phyloP scores from a whole-genome alignment of 53 echinoderm and acorn worm species.

The Patiria pectinifera region DNA sequence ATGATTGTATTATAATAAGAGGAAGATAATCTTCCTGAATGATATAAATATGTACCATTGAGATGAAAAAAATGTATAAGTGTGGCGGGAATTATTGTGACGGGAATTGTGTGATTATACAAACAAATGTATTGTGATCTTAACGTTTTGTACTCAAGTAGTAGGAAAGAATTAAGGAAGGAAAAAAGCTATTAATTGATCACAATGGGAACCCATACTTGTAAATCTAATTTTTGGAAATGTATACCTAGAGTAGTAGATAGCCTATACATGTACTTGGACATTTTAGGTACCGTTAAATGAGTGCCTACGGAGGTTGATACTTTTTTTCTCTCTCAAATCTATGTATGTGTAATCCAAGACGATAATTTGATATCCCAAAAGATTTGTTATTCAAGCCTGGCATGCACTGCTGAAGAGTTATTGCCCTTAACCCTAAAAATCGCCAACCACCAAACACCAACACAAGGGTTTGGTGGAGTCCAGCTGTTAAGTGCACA shows the following conservation, averaged over 20 bases:
- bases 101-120: neutral
- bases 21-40: neutral
- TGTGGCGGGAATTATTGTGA: neutral
- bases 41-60: constrained; percentile 12
- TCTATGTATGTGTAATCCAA: neutral
- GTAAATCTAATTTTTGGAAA: neutral
- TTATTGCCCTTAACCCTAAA: neutral
- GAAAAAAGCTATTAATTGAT: neutral
- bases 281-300: neutral
- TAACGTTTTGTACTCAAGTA: neutral
- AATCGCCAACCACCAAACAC: too few relatives aligned
- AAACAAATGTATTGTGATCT: neutral
- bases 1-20: neutral
- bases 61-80: neutral
- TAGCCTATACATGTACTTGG: neutral
- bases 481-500: too few relatives aligned
- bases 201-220: neutral
- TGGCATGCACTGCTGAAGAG: neutral
- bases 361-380: neutral
- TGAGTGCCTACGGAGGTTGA: neutral
- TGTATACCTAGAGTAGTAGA: neutral
- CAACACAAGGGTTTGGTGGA: too few relatives aligned
- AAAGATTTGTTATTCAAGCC: neutral
- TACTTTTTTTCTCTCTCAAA: neutral
- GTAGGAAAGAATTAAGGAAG: neutral